Base-by-base conservation (phyloP, 2,113 vertebrate genomes). In the Vanacampus margaritifer region DNA sequence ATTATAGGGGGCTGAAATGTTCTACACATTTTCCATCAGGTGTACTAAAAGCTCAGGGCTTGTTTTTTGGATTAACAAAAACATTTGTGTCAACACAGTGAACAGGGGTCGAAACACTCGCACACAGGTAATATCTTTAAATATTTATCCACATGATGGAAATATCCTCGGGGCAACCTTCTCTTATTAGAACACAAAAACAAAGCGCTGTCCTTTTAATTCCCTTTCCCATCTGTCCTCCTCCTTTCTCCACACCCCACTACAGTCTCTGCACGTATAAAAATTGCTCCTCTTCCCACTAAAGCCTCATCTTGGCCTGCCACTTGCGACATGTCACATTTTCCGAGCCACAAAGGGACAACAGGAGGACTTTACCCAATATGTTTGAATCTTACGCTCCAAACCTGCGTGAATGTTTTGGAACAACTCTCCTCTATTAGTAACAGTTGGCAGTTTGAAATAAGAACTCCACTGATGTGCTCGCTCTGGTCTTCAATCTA, bases 101-200 rank as follows among this genome's bases (percentile, higher is more conserved):
- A 48, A 71, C 56, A 69, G 59, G n/a, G 9, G 21, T 53, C 3
- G 10, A 53, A 53, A 12, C 17, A 1, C 50, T 53, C 12, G 50
- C 50, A 72, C 41, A 54, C 56, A 59, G 37, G 48, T 68, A 54
- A 79, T 65, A 74, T 56, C 66, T 80, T 76, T 65, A 79, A 73
- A 76, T 82, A 80, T 59, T 23, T 51, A 39, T 73, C 59, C 58
- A 76, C 71, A 71, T 69, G 70, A 32, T 19, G 45, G 62, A 53
- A 63, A 75, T 72, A 53, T 65, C 43, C 67, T 39, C 58, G 37
- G 75, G 45, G 68, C 41, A 71, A 72, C 64, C 57, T 64, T 36
- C 70, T 65, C 64, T 60, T 51, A 68, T 53, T 45, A 58, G 35
- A 63, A 68, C 26, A 41, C 57, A 19, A 36, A 23, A 17, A 66